Evolutionary conservation across 1,140 invertebrate species (phyloP), one percentile per base, ranked within the genome.

Genomic region (Mya arenaria): DNA sequence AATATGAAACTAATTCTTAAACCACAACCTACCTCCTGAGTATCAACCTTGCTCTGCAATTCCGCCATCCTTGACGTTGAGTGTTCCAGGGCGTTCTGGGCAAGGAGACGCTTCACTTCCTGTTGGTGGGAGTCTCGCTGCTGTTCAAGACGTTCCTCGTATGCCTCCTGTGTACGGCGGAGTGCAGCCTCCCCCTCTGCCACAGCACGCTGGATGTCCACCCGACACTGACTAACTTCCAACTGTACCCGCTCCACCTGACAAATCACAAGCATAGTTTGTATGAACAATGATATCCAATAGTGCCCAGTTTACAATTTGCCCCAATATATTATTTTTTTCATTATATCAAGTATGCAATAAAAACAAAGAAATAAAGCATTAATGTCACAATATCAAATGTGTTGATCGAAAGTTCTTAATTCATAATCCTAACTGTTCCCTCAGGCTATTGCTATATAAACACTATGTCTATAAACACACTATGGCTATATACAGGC

Each of bases 221-320:
- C 87, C 62, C 89, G 75, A 66, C 89, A 85, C 41, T 91, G 89
- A 48, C 91, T 89, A n/a, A 88, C 44, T 39, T 90, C 82, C 60
- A 91, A 66, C 65, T 91, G 89, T 56, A 91, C 48, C 13, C 87
- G 69, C 52, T 92, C 91, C 52, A 91, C 58, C 91, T 92, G n/a
- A n/a, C n/a, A n/a, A n/a, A n/a, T n/a, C n/a, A n/a, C n/a, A n/a
- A n/a, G n/a, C n/a, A n/a, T n/a, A n/a, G n/a, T n/a, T n/a, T n/a
- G n/a, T n/a, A n/a, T n/a, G n/a, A n/a, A n/a, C n/a, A n/a, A n/a
- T n/a, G n/a, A n/a, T n/a, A n/a, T n/a, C n/a, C n/a, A n/a, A n/a
- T n/a, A n/a, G n/a, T n/a, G n/a, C n/a, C n/a, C n/a, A n/a, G n/a
- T n/a, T n/a, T n/a, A n/a, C n/a, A n/a, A n/a, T n/a, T n/a, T n/a